Percentiles rank a stretch among this genome's conserved stretches.
phyloP scores from a whole-genome alignment of 1,140 invertebrate genomes.

The Anastatus disparis region DNA sequence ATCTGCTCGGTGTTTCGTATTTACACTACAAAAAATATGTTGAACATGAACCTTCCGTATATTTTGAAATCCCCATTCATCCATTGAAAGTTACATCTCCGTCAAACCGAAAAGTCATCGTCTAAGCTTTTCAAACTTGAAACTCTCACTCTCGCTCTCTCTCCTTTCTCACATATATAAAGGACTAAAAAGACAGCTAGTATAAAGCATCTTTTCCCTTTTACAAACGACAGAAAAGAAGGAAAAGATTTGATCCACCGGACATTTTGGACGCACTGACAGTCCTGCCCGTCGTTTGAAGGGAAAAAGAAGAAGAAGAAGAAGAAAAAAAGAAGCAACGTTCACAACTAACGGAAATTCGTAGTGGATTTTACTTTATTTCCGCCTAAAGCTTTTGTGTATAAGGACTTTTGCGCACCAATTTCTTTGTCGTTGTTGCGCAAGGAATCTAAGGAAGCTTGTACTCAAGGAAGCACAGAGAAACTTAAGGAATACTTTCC shows the following conservation, averaged over 20 bases:
- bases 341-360: slow-evolving; percentile 6
- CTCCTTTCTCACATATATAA: too few species aligned
- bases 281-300: not conserved
- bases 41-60: too few species aligned
- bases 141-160: too few species aligned
- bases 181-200: too few species aligned
- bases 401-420: not conserved
- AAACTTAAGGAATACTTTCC: slow-evolving; percentile 1
- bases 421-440: slow-evolving; percentile 1
- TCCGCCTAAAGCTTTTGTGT: slow-evolving; percentile 16
- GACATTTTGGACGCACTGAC: not conserved
- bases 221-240: not conserved
- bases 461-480: not conserved
- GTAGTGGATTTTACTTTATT: slow-evolving; percentile 25
- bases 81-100: too few species aligned
- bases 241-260: not conserved
- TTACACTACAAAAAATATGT: too few species aligned
- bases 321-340: slow-evolving; percentile 8
- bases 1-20: too few species aligned
- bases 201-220: not conserved
- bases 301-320: too few species aligned
- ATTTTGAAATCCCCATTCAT: too few species aligned
- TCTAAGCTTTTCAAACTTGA: too few species aligned
- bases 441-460: too few species aligned
- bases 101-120: too few species aligned